A percentile compares a stretch with the other conserved stretches of the same genome.
phyloP scores from a whole-genome alignment of 2,113 vertebrate species.

The Rhinogobius similis region DNA sequence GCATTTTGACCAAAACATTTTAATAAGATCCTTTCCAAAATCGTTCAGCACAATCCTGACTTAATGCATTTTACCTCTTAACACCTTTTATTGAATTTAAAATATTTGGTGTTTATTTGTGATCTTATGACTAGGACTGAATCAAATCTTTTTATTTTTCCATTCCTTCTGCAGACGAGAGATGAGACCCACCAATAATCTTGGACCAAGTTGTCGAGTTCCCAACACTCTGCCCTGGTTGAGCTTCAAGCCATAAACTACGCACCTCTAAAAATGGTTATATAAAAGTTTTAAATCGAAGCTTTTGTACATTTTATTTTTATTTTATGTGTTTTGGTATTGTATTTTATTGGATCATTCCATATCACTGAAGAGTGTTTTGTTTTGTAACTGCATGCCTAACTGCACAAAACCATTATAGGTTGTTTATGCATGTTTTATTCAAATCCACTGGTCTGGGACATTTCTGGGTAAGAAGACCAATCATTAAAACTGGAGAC shows the following conservation, averaged over 20 bases:
- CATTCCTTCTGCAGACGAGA: constrained; percentile 22
- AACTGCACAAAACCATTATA: not conserved
- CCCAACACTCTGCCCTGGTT: constrained; percentile 65
- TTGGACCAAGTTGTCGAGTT: constrained; percentile 19
- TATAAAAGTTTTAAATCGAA: not conserved
- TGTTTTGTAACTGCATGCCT: not conserved
- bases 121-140: not conserved
- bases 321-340: not conserved
- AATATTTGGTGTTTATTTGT: not conserved
- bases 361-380: not conserved
- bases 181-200: constrained; percentile 14
- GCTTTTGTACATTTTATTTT: not conserved
- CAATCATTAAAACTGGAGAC: not conserved
- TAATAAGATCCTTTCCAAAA: too few species aligned
- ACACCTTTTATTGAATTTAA: too few species aligned
- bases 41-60: too few species aligned
- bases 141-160: not conserved
- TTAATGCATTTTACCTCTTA: too few species aligned
- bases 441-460: not conserved
- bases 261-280: too few species aligned
- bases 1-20: too few species aligned
- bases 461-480: not conserved
- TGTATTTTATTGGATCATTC: not conserved
- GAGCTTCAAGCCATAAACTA: not conserved
- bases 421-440: not conserved